Evolutionary conservation across 2,888 invertebrate species (phyloP).

Genomic region (Caenorhabditis wallacei): DNA sequence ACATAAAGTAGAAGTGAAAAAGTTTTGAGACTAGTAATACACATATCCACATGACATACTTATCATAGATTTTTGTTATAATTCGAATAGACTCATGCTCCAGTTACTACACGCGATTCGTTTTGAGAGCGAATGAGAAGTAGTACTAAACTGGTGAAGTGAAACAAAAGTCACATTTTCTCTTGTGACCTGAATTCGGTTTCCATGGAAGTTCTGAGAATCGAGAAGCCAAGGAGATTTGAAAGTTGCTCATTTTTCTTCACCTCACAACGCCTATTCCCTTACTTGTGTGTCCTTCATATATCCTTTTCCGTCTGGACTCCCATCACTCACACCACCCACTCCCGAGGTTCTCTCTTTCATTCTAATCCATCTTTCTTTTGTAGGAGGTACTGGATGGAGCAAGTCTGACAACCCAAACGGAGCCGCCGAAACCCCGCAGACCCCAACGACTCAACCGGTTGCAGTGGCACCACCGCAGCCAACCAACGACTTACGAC

Average conservation of each 20-base stretch:
- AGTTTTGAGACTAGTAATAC: neutral
- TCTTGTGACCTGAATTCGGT: neutral
- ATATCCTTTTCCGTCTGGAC: constrained; percentile 11
- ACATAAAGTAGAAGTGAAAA: no score
- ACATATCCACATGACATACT: neutral
- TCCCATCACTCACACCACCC: neutral
- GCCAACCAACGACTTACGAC: constrained; percentile 59
- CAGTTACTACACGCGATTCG: neutral
- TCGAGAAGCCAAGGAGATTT: neutral
- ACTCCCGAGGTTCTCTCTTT: neutral
- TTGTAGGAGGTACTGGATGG: constrained; percentile 88
- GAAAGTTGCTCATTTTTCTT: constrained; percentile 18
- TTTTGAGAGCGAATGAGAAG: neutral
- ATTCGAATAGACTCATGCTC: neutral
- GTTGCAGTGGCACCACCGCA: constrained; percentile 55
- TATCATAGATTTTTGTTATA: neutral
- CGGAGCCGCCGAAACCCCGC: constrained; percentile 31
- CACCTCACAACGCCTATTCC: constrained; percentile 10
- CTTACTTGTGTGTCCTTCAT: neutral
- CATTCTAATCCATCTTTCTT: constrained; percentile 27
- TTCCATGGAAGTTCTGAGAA: constrained; percentile 10
- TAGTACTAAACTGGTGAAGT: neutral
- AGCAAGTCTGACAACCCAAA: constrained; percentile 84
- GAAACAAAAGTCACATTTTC: neutral
- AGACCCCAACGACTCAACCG: constrained; percentile 27